These are phyloP conservation scores for Sminthurinus signatus DNA, from an alignment of 1,140 invertebrate species.

Conservation along the genomic window DNA sequence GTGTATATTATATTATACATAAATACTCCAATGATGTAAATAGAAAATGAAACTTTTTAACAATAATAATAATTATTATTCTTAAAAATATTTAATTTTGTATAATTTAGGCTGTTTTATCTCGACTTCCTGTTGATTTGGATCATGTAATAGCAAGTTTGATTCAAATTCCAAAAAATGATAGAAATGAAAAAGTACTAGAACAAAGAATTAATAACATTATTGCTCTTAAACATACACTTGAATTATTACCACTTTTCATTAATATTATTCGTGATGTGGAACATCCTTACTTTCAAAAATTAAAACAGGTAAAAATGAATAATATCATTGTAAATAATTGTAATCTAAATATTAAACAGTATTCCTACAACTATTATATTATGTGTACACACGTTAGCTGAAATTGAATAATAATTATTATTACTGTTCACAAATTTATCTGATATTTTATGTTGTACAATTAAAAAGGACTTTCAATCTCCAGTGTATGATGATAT, in stretches of 20 bases:
- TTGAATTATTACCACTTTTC: constrained; percentile 63
- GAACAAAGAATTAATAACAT: constrained; percentile 73
- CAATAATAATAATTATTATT: too few relatives aligned
- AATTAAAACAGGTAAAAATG: constrained; percentile 58
- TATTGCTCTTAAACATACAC: constrained; percentile 67
- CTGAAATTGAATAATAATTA: too few relatives aligned
- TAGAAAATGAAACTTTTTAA: too few relatives aligned
- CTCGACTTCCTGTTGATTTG: constrained; percentile 53
- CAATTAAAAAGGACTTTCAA: constrained; percentile 46
- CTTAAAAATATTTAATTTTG: too few relatives aligned
- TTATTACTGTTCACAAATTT: too few relatives aligned
- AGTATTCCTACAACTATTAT: too few relatives aligned
- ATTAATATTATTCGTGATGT: constrained; percentile 54
- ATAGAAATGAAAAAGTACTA: constrained; percentile 49
- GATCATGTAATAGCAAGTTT: constrained; percentile 57
- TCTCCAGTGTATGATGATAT: constrained; percentile 55
- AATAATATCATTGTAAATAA: too few relatives aligned
- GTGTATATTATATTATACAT: too few relatives aligned
- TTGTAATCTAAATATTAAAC: too few relatives aligned
- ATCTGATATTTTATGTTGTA: not conserved
- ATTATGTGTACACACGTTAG: too few relatives aligned
- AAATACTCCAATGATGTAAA: too few relatives aligned
- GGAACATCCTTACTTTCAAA: constrained; percentile 55
- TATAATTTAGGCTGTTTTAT: constrained; percentile 48
- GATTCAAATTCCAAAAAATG: constrained; percentile 48